These are phyloP conservation scores for Eudasyphora cyanicolor DNA, from an alignment of 2,888 invertebrate species.

Conservation along the genomic window DNA sequence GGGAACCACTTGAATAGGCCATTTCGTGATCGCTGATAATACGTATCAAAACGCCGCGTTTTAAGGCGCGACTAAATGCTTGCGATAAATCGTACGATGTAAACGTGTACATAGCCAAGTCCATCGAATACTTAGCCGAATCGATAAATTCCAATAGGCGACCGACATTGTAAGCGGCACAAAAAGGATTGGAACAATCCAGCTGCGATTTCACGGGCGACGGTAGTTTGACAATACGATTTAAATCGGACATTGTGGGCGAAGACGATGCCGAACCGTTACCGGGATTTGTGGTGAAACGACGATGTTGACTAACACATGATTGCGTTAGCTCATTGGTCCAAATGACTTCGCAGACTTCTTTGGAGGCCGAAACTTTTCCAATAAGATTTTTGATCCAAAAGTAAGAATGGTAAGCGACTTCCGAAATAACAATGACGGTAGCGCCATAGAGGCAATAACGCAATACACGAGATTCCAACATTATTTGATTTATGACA, in stretches of 20 bases:
- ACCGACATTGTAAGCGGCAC: slow-evolving; percentile 66
- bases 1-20: slow-evolving; percentile 69
- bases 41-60: slow-evolving; percentile 72
- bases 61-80: slow-evolving; percentile 70
- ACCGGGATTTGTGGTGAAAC: not conserved
- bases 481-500: slow-evolving; percentile 31
- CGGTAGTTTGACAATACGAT: slow-evolving; percentile 47
- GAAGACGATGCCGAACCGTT: not conserved
- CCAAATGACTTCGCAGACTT: slow-evolving; percentile 67
- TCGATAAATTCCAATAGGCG: slow-evolving; percentile 71
- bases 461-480: slow-evolving; percentile 56
- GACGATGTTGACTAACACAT: slow-evolving; percentile 55
- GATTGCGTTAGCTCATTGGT: slow-evolving; percentile 68
- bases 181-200: slow-evolving; percentile 65
- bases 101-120: slow-evolving; percentile 76
- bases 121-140: slow-evolving; percentile 72
- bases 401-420: slow-evolving; percentile 60
- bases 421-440: slow-evolving; percentile 60
- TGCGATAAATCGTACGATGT: slow-evolving; percentile 67
- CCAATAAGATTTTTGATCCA: slow-evolving; percentile 40
- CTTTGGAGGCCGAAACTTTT: slow-evolving; percentile 29
- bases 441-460: slow-evolving; percentile 57
- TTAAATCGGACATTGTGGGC: slow-evolving; percentile 24
- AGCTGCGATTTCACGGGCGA: not conserved
- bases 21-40: slow-evolving; percentile 75